Conservation (phyloP, 1,140 invertebrate species). For the Phymastichus coffea region DNA sequence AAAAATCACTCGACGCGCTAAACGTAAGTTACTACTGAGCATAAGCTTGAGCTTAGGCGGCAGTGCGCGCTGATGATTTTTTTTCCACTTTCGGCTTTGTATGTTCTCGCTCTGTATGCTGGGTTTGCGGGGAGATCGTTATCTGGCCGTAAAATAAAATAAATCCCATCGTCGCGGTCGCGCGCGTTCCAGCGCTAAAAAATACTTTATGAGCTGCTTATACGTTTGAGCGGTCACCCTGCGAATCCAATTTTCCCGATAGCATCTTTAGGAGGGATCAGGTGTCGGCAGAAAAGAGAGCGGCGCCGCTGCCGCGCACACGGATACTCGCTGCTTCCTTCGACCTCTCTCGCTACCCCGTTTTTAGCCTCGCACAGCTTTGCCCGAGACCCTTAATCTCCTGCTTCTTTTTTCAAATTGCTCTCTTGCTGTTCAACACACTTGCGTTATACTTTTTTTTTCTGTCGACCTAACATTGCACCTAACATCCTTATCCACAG, state of each 20-base stretch:
- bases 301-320: background rate
- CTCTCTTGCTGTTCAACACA: background rate
- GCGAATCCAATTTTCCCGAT: slow-evolving; percentile 58
- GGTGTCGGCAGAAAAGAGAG: slow-evolving; percentile 40
- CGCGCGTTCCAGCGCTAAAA: slow-evolving; percentile 49
- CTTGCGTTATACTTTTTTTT: too few species aligned
- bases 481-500: too few species aligned
- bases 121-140: slow-evolving; percentile 52
- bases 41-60: slow-evolving; percentile 8
- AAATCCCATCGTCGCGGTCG: slow-evolving; percentile 43
- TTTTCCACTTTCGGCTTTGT: too few species aligned
- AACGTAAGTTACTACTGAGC: slow-evolving; percentile 27
- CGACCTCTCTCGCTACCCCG: background rate
- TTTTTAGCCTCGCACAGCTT: background rate
- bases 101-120: too few species aligned
- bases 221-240: slow-evolving; percentile 56
- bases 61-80: background rate
- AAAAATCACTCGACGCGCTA: slow-evolving; percentile 6
- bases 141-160: slow-evolving; percentile 55
- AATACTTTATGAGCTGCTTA: slow-evolving; percentile 59
- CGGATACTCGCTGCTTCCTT: background rate
- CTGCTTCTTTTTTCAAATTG: background rate
- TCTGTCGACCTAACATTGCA: too few species aligned
- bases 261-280: slow-evolving; percentile 56
- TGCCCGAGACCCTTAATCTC: too few species aligned